Conservation (phyloP, 2,888 invertebrate genomes). For the Odiellus spinosus region DNA sequence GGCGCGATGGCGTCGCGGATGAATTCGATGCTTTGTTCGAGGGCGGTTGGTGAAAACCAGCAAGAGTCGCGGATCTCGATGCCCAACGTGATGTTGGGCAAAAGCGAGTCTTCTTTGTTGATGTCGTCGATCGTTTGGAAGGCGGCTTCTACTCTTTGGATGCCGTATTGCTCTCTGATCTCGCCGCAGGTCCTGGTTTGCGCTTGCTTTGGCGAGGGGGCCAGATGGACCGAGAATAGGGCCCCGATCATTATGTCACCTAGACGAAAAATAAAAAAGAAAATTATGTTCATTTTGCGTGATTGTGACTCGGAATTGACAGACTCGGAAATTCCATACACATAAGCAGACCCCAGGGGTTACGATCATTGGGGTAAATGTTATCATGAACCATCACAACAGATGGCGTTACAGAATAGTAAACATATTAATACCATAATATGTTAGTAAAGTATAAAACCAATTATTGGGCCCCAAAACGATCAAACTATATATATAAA, state of each 20-base stretch:
- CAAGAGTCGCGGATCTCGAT: conserved; percentile 62
- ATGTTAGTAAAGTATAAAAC: too few relatives aligned
- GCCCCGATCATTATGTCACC: conserved; percentile 44
- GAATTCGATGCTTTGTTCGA: conserved; percentile 59
- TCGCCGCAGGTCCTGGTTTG: conserved; percentile 39
- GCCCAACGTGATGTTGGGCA: conserved; percentile 43
- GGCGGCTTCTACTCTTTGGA: conserved; percentile 50
- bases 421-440: too few relatives aligned
- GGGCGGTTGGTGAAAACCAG: conserved; percentile 62
- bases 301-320: too few relatives aligned
- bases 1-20: conserved; percentile 46
- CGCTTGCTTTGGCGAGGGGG: conserved; percentile 31
- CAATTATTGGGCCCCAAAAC: too few relatives aligned
- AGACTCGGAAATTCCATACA: too few relatives aligned
- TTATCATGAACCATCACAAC: too few relatives aligned
- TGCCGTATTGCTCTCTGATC: conserved; percentile 56
- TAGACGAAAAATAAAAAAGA: background rate
- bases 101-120: conserved; percentile 41
- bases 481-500: too few relatives aligned
- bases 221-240: conserved; percentile 39
- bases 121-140: conserved; percentile 46
- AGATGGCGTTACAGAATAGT: too few relatives aligned
- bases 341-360: too few relatives aligned
- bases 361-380: too few relatives aligned
- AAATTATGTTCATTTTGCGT: too few relatives aligned